These are phyloP conservation scores for Ophion slaviceki DNA, from an alignment of 2,888 invertebrate genomes.

Conservation along the genomic window DNA sequence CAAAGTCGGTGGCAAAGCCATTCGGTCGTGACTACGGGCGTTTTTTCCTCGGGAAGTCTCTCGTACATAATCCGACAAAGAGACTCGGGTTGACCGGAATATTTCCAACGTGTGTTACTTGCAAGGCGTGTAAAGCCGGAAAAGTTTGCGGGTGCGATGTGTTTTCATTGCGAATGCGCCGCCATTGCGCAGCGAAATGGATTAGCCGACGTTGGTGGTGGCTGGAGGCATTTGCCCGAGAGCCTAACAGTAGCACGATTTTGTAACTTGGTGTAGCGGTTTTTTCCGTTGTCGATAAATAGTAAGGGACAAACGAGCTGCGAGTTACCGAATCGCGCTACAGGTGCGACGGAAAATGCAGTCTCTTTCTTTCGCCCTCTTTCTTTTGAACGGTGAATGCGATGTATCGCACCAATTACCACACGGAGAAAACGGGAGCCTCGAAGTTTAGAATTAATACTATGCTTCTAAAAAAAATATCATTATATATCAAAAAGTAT, in stretches of 20 bases:
- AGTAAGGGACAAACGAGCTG: no score
- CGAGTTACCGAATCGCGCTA: no score
- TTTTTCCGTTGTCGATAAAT: no score
- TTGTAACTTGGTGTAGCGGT: no score
- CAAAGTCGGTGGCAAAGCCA: background rate
- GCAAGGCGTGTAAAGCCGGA: background rate
- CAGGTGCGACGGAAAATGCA: background rate
- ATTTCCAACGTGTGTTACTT: background rate
- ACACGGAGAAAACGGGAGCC: no score
- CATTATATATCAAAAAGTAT: no score
- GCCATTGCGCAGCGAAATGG: background rate
- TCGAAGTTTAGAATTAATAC: no score
- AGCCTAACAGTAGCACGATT: background rate
- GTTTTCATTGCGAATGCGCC: background rate
- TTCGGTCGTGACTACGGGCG: background rate
- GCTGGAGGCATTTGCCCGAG: background rate
- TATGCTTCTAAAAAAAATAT: no score
- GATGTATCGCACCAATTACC: conserved; percentile 75
- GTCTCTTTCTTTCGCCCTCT: background rate
- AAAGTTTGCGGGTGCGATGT: background rate
- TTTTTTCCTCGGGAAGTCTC: background rate
- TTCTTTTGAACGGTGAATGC: background rate
- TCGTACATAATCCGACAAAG: background rate
- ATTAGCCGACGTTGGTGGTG: background rate
- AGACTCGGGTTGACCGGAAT: background rate